A percentile compares a stretch with the other conserved stretches of the same genome.
Conservation (phyloP, 1,140 invertebrate species). For the Lasioglossum albipes region DNA sequence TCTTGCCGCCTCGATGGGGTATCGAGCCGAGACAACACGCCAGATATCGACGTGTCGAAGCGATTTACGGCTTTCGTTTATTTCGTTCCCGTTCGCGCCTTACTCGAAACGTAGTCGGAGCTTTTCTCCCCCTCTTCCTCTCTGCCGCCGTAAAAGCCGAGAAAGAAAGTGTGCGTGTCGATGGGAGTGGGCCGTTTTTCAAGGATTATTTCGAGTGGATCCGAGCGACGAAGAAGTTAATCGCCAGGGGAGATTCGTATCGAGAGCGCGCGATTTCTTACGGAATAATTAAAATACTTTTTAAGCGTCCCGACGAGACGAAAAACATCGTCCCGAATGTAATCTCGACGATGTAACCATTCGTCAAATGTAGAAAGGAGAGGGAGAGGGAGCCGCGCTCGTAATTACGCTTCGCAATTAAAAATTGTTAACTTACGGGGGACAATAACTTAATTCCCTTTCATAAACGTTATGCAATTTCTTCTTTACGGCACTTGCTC, state of each 20-base stretch:
- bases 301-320: background rate
- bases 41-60: slow-evolving; percentile 59
- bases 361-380: no score
- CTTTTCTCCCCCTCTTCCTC: background rate
- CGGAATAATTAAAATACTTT: background rate
- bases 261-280: background rate
- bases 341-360: no score
- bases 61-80: slow-evolving; percentile 62
- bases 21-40: slow-evolving; percentile 60
- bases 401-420: slow-evolving; percentile 8
- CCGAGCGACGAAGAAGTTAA: background rate
- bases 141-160: background rate
- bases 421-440: background rate
- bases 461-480: slow-evolving; percentile 5
- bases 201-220: slow-evolving; percentile 8
- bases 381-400: no score
- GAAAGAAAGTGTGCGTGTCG: background rate
- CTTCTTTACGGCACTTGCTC: slow-evolving; percentile 5
- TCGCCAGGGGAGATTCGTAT: background rate
- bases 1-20: slow-evolving; percentile 59
- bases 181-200: background rate
- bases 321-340: no score
- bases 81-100: slow-evolving; percentile 49
- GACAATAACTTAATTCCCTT: slow-evolving; percentile 26
- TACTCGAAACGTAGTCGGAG: slow-evolving; percentile 16